A percentile compares a stretch with the other conserved stretches of the same genome.
These are phyloP conservation scores for Carcharodon carcharias DNA, from an alignment of 2,797 vertebrate species.

Conservation along the genomic window DNA sequence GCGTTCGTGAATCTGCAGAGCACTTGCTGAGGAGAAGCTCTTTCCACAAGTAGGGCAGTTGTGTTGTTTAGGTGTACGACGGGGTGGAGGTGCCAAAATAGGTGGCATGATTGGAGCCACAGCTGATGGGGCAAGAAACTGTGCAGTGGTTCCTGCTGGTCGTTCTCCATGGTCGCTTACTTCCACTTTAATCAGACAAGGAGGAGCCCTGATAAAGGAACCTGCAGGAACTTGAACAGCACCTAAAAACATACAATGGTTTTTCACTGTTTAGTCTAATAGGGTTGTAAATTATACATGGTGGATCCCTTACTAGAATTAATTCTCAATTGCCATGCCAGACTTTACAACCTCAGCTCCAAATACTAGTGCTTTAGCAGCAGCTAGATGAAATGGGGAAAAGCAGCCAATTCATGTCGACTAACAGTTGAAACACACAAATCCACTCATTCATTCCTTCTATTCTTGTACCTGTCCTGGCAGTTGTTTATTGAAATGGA, in stretches of 20 bases:
- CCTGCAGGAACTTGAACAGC: conserved; percentile 59
- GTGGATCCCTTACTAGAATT: conserved; percentile 21
- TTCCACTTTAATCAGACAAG: conserved; percentile 79
- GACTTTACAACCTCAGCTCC: neutral
- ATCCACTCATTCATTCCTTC: neutral
- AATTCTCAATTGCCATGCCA: neutral
- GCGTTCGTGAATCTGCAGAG: conserved; percentile 92
- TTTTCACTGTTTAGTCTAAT: conserved; percentile 35
- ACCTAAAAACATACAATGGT: conserved; percentile 54
- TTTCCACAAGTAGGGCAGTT: conserved; percentile 80
- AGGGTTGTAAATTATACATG: conserved; percentile 28
- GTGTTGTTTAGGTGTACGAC: conserved; percentile 83
- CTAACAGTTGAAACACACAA: neutral
- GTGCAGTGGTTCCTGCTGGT: conserved; percentile 57
- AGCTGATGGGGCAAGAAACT: conserved; percentile 67
- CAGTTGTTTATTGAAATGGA: neutral
- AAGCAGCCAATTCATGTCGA: neutral
- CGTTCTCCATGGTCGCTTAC: conserved; percentile 72
- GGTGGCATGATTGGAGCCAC: conserved; percentile 59
- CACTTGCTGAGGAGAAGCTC: conserved; percentile 95
- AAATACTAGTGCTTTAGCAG: conserved; percentile 14
- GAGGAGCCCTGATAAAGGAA: conserved; percentile 69
- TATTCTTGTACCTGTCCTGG: neutral
- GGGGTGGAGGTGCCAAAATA: conserved; percentile 57
- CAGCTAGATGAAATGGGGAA: neutral